phyloP scores from a whole-genome alignment of 1,140 invertebrate genomes.

The Gryon sp. region DNA sequence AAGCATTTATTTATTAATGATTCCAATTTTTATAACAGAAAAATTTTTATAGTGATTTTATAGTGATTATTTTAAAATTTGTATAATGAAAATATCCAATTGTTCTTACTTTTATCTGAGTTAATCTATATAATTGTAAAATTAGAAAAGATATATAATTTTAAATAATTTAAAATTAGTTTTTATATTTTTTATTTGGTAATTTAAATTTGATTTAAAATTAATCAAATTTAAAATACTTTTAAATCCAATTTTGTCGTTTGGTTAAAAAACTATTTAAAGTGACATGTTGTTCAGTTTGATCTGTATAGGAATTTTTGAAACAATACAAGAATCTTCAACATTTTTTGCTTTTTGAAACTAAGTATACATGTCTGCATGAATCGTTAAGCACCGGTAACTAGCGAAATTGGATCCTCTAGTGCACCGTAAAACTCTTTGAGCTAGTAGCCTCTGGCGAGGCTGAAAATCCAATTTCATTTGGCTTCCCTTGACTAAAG shows the following conservation, averaged over 20 bases:
- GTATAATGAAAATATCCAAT: too few relatives aligned
- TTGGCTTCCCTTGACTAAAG: conserved; percentile 62
- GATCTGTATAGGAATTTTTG: neutral
- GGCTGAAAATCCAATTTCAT: conserved; percentile 65
- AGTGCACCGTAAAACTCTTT: conserved; percentile 64
- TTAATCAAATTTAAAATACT: too few relatives aligned
- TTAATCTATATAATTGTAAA: too few relatives aligned
- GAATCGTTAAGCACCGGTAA: conserved; percentile 65
- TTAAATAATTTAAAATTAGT: too few relatives aligned
- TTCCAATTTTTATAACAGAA: neutral
- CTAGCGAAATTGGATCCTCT: conserved; percentile 65
- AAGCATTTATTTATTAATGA: neutral
- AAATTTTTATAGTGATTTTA: neutral
- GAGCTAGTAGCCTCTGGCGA: conserved; percentile 61
- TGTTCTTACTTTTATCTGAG: too few relatives aligned
- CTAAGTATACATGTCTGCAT: conserved; percentile 58
- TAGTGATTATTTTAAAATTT: neutral
- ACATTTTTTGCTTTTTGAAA: conserved; percentile 22
- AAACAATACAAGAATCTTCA: conserved; percentile 42
- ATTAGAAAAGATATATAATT: too few relatives aligned
- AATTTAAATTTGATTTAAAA: too few relatives aligned
- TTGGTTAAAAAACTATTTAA: too few relatives aligned
- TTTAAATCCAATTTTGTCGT: too few relatives aligned
- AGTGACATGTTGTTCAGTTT: too few relatives aligned
- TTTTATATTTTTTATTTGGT: too few relatives aligned